Percentiles rank a stretch among this genome's conserved stretches.
These are phyloP conservation scores for Origma solitaria DNA, from an alignment of 2,113 vertebrate species.

Conservation along the genomic window DNA sequence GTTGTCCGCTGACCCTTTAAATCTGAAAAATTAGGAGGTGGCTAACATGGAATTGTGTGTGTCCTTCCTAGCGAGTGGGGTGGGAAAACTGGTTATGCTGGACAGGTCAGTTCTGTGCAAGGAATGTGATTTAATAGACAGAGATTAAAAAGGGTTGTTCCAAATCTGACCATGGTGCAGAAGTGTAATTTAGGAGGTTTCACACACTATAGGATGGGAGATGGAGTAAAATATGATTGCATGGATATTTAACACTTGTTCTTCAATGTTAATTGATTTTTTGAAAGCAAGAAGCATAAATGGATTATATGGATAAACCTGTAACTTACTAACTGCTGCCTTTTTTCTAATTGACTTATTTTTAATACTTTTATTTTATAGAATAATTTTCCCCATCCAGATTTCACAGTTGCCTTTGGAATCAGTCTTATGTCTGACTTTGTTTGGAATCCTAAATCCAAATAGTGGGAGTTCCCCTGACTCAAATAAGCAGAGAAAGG, in stretches of 20 bases:
- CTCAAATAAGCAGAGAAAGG: slow-evolving; percentile 92
- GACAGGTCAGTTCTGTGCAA: neutral
- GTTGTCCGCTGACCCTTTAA: neutral
- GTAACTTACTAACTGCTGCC: neutral
- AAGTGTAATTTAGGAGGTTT: neutral
- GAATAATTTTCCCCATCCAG: slow-evolving; percentile 94
- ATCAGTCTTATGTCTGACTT: slow-evolving; percentile 84
- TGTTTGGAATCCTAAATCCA: slow-evolving; percentile 91
- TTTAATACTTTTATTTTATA: slow-evolving; percentile 60
- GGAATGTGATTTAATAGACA: neutral
- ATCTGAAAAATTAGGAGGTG: neutral
- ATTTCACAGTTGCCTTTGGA: slow-evolving; percentile 93
- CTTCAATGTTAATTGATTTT: neutral
- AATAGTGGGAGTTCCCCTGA: slow-evolving; percentile 89
- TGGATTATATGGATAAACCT: neutral
- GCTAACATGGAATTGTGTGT: neutral
- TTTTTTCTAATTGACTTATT: slow-evolving; percentile 20
- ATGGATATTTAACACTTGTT: neutral
- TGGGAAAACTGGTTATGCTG: neutral
- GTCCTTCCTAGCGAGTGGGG: neutral
- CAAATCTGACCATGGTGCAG: neutral
- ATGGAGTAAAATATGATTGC: neutral
- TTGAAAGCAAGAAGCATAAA: neutral
- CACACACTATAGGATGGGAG: neutral
- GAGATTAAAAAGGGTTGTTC: neutral